Evolutionary conservation across 2,888 invertebrate genomes (phyloP).

Genomic region (Drosophila antonietae): DNA sequence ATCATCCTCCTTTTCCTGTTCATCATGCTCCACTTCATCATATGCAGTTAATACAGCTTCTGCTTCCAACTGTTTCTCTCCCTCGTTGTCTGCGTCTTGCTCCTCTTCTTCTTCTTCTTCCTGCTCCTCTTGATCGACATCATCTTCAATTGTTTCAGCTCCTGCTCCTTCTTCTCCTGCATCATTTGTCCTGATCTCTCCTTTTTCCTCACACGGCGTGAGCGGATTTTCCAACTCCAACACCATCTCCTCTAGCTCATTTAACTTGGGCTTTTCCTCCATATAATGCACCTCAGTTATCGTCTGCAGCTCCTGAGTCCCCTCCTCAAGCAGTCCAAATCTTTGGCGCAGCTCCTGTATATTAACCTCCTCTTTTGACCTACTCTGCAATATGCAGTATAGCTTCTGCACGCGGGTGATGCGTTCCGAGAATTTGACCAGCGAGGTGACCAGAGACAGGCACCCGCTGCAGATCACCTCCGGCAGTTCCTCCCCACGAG

Average conservation of each 20-base stretch:
- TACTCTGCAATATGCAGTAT: slow-evolving; percentile 69
- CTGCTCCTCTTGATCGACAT: background rate
- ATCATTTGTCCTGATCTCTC: background rate
- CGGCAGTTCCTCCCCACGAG: slow-evolving; percentile 73
- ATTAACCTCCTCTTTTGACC: slow-evolving; percentile 31
- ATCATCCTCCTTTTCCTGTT: background rate
- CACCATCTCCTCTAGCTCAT: slow-evolving; percentile 45
- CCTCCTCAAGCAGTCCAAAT: slow-evolving; percentile 65
- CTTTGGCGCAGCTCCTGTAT: slow-evolving; percentile 55
- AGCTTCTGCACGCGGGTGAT: slow-evolving; percentile 80
- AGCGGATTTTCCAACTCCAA: slow-evolving; percentile 64
- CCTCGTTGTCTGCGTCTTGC: background rate
- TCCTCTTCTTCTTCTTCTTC: background rate
- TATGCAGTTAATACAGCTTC: background rate
- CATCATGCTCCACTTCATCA: slow-evolving; percentile 4
- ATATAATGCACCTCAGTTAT: slow-evolving; percentile 63
- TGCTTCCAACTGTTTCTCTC: background rate
- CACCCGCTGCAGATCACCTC: slow-evolving; percentile 79
- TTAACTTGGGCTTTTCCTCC: slow-evolving; percentile 63
- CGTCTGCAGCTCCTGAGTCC: slow-evolving; percentile 43
- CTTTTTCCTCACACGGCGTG: slow-evolving; percentile 37
- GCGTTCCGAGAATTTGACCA: slow-evolving; percentile 79
- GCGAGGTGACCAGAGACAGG: slow-evolving; percentile 69
- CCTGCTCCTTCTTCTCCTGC: background rate
- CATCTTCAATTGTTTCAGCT: background rate